These are phyloP conservation scores for Drosophila merina DNA, from an alignment of 2,888 invertebrate species.

Conservation along the genomic window DNA sequence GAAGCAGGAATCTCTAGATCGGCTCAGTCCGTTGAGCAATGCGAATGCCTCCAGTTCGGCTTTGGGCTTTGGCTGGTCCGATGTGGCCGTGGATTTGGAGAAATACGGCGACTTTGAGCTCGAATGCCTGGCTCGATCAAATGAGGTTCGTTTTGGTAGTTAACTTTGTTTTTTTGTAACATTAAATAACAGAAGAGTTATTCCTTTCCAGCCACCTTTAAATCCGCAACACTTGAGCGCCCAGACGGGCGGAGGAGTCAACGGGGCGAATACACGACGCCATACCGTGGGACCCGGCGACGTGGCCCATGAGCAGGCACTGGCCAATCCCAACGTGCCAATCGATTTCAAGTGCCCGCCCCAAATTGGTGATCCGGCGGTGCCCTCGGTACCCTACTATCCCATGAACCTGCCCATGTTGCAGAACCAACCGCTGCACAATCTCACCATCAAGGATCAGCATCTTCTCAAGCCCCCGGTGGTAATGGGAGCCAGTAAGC, in stretches of 20 bases:
- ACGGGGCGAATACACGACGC: slow-evolving; percentile 87
- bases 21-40: slow-evolving; percentile 83
- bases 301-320: slow-evolving; percentile 92
- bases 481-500: slow-evolving; percentile 92
- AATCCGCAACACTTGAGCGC: slow-evolving; percentile 78
- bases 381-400: slow-evolving; percentile 86
- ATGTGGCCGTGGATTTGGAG: slow-evolving; percentile 82
- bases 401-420: slow-evolving; percentile 93
- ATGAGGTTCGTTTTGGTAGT: slow-evolving; percentile 67
- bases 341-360: slow-evolving; percentile 82
- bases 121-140: slow-evolving; percentile 79
- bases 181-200: not conserved
- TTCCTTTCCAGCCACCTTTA: slow-evolving; percentile 50
- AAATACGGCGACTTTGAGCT: slow-evolving; percentile 83
- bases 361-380: slow-evolving; percentile 64
- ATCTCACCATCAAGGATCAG: slow-evolving; percentile 95
- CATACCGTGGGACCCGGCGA: slow-evolving; percentile 98
- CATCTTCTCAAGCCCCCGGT: slow-evolving; percentile 97
- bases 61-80: slow-evolving; percentile 80
- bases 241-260: slow-evolving; percentile 55
- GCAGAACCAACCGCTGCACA: slow-evolving; percentile 92
- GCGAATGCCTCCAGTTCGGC: slow-evolving; percentile 72
- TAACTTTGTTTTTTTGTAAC: not conserved
- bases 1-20: slow-evolving; percentile 83
- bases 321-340: slow-evolving; percentile 83